A percentile compares a stretch with the other conserved stretches of the same genome.
Conservation (phyloP, 2,113 vertebrate genomes). For the Channa maculata region DNA sequence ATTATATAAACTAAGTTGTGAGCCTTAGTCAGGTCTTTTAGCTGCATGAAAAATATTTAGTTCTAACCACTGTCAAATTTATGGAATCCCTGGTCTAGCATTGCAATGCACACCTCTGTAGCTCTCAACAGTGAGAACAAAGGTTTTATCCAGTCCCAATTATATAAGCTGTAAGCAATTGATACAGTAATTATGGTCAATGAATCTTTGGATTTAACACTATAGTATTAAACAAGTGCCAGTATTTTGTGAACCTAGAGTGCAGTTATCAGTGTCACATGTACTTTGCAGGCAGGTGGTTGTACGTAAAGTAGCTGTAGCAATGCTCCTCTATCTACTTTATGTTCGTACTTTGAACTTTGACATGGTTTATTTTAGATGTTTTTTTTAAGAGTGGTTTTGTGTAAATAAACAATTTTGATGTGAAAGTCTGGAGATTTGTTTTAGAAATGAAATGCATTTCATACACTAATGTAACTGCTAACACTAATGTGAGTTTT, state of each 20-base stretch:
- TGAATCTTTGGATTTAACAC: background rate
- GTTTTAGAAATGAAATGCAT: too few species aligned
- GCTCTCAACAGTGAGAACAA: background rate
- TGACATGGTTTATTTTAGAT: constrained; percentile 6
- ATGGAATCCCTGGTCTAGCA: background rate
- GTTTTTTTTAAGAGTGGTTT: constrained; percentile 7
- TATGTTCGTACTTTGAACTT: constrained; percentile 18
- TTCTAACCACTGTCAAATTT: background rate
- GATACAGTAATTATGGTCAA: constrained; percentile 11
- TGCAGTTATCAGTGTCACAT: background rate
- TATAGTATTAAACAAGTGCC: constrained; percentile 33
- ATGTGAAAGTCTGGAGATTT: background rate
- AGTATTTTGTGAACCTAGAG: constrained; percentile 33
- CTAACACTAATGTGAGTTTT: background rate
- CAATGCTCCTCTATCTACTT: background rate
- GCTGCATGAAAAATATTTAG: background rate
- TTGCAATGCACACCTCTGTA: constrained; percentile 6
- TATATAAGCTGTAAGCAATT: background rate
- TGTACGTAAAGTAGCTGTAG: constrained; percentile 13
- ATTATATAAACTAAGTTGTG: background rate
- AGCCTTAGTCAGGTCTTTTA: background rate
- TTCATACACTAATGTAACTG: background rate
- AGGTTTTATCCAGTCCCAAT: background rate
- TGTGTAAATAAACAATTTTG: constrained; percentile 10
- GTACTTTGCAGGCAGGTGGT: background rate